Evolutionary conservation across 23 tunicate genomes (phyloP).

Genomic region (Styela clava): DNA sequence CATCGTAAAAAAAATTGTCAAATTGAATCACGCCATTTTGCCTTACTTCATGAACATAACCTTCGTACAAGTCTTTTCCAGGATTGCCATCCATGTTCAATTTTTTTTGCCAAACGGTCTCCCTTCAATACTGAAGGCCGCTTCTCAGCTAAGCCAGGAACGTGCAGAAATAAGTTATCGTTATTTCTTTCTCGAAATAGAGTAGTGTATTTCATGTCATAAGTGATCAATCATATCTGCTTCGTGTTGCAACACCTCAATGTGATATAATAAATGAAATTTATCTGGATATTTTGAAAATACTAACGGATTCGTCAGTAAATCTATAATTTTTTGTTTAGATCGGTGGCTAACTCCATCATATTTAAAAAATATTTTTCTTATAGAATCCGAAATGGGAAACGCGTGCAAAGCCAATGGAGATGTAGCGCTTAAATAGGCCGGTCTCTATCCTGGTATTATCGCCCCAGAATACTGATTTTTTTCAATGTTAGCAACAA

Average conservation of each 20-base stretch:
- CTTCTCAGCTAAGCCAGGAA: conserved; percentile 35
- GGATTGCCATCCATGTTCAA: background rate
- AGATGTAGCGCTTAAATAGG: background rate
- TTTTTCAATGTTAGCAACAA: background rate
- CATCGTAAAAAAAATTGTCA: conserved; percentile 26
- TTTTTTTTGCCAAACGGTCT: conserved; percentile 12
- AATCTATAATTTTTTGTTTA: too few relatives aligned
- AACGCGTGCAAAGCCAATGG: background rate
- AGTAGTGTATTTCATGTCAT: conserved; percentile 30
- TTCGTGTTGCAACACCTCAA: conserved; percentile 44
- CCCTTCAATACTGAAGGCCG: conserved; percentile 48
- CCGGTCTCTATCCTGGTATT: background rate
- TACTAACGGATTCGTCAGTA: background rate
- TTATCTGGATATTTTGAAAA: conserved; percentile 10
- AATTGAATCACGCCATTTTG: conserved; percentile 23
- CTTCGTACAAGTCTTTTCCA: conserved; percentile 15
- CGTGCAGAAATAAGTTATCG: conserved; percentile 25
- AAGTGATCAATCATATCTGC: conserved; percentile 37
- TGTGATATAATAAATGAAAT: conserved; percentile 27
- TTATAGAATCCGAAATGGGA: background rate
- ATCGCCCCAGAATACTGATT: background rate
- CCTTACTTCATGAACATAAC: conserved; percentile 30
- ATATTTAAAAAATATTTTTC: background rate
- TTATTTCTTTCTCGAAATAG: background rate
- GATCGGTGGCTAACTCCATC: background rate